A percentile compares a stretch with the other conserved stretches of the same genome.
Evolutionary conservation across 2,113 vertebrate genomes (phyloP).

Genomic region (Dipodomys stephensi): DNA sequence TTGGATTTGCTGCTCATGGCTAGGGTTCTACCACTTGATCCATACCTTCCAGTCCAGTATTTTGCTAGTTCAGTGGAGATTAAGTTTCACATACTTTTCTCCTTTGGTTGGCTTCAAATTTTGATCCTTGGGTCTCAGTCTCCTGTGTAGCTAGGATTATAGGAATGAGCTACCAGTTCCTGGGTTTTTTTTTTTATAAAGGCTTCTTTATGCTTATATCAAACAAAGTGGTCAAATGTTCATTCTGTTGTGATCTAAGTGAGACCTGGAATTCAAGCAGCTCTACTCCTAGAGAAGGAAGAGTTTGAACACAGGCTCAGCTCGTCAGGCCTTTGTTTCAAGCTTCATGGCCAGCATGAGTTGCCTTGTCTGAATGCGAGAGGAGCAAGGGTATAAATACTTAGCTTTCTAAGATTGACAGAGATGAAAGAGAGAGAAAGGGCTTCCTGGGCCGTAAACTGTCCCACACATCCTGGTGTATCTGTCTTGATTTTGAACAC

Average conservation of each 20-base stretch:
- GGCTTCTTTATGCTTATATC: neutral
- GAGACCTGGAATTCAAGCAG: constrained; percentile 1
- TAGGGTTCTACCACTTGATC: too few species aligned
- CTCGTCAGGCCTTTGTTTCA: neutral
- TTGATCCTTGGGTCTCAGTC: too few species aligned
- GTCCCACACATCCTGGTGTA: neutral
- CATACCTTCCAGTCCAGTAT: too few species aligned
- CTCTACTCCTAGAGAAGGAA: neutral
- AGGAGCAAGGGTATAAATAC: neutral
- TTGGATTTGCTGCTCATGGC: too few species aligned
- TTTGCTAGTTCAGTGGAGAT: too few species aligned
- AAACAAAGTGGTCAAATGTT: neutral
- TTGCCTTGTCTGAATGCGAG: neutral
- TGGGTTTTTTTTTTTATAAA: neutral
- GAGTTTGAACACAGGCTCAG: neutral
- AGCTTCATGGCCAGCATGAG: neutral
- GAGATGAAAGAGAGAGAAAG: neutral
- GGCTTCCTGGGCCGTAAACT: neutral
- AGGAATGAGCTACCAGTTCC: too few species aligned
- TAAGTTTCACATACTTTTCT: too few species aligned
- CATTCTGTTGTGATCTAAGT: neutral
- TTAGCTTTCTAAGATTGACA: too few species aligned
- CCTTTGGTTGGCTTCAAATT: too few species aligned
- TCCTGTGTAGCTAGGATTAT: too few species aligned
- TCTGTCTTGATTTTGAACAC: neutral